These are phyloP conservation scores for Drosophila paucipuncta DNA, from an alignment of 2,888 invertebrate species.

Conservation along the genomic window DNA sequence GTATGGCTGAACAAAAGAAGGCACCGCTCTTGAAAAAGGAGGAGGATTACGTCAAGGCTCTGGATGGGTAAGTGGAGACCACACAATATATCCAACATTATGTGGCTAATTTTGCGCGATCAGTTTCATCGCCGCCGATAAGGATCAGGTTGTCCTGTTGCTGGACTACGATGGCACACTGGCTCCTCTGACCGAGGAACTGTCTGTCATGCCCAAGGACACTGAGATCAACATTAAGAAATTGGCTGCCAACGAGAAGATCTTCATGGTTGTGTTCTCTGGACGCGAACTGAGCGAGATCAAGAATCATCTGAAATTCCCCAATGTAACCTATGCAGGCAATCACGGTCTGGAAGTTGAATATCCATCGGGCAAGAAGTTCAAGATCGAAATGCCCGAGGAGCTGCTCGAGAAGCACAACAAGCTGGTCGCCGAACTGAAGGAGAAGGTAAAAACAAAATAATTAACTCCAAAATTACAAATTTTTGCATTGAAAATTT, in stretches of 20 bases:
- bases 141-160: conserved; percentile 89
- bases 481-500: neutral
- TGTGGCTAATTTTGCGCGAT: neutral
- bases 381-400: conserved; percentile 91
- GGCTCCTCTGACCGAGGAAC: conserved; percentile 90
- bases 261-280: conserved; percentile 90
- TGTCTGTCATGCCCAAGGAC: conserved; percentile 88
- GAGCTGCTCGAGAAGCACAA: conserved; percentile 89
- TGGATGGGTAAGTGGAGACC: conserved; percentile 80
- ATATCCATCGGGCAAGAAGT: conserved; percentile 91
- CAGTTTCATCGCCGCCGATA: conserved; percentile 87
- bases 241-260: conserved; percentile 89
- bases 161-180: conserved; percentile 92
- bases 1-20: conserved; percentile 85
- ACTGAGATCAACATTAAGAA: conserved; percentile 90
- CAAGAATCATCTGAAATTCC: conserved; percentile 88
- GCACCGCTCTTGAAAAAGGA: conserved; percentile 84
- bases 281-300: conserved; percentile 91
- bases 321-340: conserved; percentile 90
- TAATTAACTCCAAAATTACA: no score
- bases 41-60: conserved; percentile 84
- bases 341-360: conserved; percentile 91
- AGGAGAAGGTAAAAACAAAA: conserved; percentile 87
- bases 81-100: no score
- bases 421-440: conserved; percentile 88